Evolutionary conservation across 2,888 invertebrate genomes (phyloP), one percentile per base, ranked within the genome.

Genomic region (Leptopterna dolabrata): DNA sequence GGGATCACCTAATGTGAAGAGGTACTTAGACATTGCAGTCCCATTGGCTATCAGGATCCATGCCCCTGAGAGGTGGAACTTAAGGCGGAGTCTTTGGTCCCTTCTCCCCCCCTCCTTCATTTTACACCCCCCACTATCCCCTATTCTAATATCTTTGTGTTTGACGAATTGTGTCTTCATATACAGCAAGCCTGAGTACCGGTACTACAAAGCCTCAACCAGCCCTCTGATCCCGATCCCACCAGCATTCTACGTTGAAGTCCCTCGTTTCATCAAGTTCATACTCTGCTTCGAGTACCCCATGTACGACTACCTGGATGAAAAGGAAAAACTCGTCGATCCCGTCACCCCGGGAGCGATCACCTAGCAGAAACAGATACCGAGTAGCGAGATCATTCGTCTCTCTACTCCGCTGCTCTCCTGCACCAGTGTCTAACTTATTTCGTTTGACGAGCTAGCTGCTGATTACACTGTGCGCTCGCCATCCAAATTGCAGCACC

Each of bases 141-240:
- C n/a, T n/a, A n/a, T n/a, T n/a, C n/a, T n/a, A n/a, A n/a, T n/a
- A n/a, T n/a, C n/a, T n/a, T n/a, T n/a, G n/a, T n/a, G n/a, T n/a
- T n/a, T n/a, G n/a, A n/a, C n/a, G n/a, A n/a, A n/a, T n/a, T n/a
- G n/a, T n/a, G 7, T 36, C 36, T 63, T 63, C 7, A 24, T 80
- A 88, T 43, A 30, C 92, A 96, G 96, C 92, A 95, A 96, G 92
- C 94, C 96, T 86, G 96, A 96, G 91, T 98, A 98, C 92, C 94
- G 96, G 89, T 95, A 95, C 91, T 98, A 97, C 92, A 98, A 98
- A 92, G 93, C 95, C 76, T 96, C 96, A 1, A 98, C 97, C 76
- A 97, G 97, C 88, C 97, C 97, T 0, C 92, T 98, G 90, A 96
- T 98, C 91, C 97, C 97, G 6, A 95, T 98, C 88, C 97, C 97